Base-by-base conservation (phyloP, 2,888 invertebrate species). In the Gandaritis pyraliata region DNA sequence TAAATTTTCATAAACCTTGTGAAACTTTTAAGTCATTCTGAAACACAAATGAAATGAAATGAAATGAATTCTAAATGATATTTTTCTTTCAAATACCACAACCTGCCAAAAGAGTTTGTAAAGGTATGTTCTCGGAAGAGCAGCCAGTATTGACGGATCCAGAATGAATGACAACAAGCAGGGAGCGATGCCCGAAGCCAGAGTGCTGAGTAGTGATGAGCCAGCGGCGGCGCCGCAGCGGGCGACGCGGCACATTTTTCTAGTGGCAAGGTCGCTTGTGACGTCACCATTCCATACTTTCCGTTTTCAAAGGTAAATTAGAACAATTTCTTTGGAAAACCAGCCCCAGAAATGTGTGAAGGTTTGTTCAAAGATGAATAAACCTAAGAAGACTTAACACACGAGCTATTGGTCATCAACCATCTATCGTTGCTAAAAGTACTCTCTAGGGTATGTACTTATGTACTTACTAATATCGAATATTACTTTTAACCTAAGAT, bases 201-300 rank as follows among this genome's bases (percentile, higher is more conserved):
- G 58, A 63, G 64, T 64, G 64, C 64, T 60, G 64, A 64, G 68
- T 78, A 76, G 78, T 89, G 90, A 87, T 89, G 90, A 90, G 87
- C 84, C 80, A 87, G 90, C 90, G 77, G 90, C 90, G 77, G 76
- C 77, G 75, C 76, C 79, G 81, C 81, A 71, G 76, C 76, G 79
- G 70, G 81, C 88, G 83, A 90, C 90, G 87, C 90, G 88, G 92
- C 93, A 92, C 90, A 92, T 93, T 92, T 93, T 93, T 93, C 90
- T 87, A 90, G 90, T 88, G 75, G 88, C 93, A 93, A 93, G 93
- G 93, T 92, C 93, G 89, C 75, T 76, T 75, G 81, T 90, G 88
- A 91, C 90, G 91, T 90, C 90, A 90, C 82, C 74, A 75, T 76
- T 78, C 76, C 72, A 81, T 78, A 81, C 90, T 89, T 89, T 90